Evolutionary conservation across 2,888 invertebrate genomes (phyloP).

Genomic region (Deilephila porcellus): DNA sequence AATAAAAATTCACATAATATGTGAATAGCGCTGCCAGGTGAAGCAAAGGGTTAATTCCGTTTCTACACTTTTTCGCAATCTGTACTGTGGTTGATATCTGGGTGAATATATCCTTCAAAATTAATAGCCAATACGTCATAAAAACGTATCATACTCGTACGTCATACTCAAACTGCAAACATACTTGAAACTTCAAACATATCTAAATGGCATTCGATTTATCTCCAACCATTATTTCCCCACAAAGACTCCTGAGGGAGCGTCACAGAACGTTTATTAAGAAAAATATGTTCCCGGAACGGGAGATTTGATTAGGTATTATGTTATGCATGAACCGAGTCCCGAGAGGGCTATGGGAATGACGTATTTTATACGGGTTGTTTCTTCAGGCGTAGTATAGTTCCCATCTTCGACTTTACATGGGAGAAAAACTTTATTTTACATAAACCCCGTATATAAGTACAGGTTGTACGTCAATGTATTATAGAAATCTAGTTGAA

Average conservation of each 20-base stretch:
- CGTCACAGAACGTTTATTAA: neutral
- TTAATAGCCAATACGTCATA: neutral
- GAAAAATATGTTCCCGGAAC: neutral
- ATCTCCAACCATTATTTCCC: neutral
- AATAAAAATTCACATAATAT: too few species aligned
- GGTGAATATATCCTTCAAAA: too few species aligned
- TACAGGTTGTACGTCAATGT: too few species aligned
- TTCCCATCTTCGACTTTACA: too few species aligned
- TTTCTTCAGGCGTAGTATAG: neutral
- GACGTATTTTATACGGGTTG: neutral
- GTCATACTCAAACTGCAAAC: neutral
- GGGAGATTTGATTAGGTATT: neutral
- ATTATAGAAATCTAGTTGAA: too few species aligned
- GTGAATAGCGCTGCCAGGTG: too few species aligned
- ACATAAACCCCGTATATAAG: too few species aligned
- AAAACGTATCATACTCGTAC: neutral
- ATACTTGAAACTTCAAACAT: neutral
- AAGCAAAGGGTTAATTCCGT: too few species aligned
- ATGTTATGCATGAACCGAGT: neutral
- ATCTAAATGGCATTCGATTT: slow-evolving; percentile 1
- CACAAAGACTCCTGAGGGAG: slow-evolving; percentile 1
- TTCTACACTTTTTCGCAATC: too few species aligned
- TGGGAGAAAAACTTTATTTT: too few species aligned
- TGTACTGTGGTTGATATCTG: too few species aligned
- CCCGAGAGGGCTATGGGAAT: neutral